These are phyloP conservation scores for Periparus ater DNA, from an alignment of 2,797 vertebrate genomes.

Conservation along the genomic window DNA sequence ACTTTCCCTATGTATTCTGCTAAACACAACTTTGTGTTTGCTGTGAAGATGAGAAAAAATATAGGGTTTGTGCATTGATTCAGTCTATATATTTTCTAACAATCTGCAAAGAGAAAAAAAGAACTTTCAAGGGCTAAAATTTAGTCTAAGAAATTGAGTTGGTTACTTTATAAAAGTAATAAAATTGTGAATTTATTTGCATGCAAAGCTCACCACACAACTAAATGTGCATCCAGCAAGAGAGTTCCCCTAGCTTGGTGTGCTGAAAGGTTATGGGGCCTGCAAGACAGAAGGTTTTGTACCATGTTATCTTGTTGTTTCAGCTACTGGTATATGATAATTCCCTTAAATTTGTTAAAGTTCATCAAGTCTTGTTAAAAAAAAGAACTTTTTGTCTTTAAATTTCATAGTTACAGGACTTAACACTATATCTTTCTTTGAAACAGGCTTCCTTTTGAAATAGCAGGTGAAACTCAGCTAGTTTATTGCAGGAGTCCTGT, in stretches of 20 bases:
- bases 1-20: background rate
- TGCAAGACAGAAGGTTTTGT: background rate
- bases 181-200: background rate
- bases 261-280: background rate
- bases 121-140: background rate
- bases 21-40: background rate
- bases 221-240: background rate
- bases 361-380: background rate
- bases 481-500: fast-evolving
- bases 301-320: background rate
- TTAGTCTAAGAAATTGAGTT: background rate
- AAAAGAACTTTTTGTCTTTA: background rate
- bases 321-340: background rate
- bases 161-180: background rate
- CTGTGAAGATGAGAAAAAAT: background rate
- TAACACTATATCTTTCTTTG: background rate
- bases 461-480: background rate
- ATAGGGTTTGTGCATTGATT: background rate
- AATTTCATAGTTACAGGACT: background rate
- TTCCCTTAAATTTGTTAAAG: background rate
- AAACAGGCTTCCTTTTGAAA: background rate
- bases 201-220: background rate
- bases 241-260: background rate
- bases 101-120: background rate
- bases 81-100: background rate